These are phyloP conservation scores for Epicampocera succincta DNA, from an alignment of 2,888 invertebrate species.

Conservation along the genomic window DNA sequence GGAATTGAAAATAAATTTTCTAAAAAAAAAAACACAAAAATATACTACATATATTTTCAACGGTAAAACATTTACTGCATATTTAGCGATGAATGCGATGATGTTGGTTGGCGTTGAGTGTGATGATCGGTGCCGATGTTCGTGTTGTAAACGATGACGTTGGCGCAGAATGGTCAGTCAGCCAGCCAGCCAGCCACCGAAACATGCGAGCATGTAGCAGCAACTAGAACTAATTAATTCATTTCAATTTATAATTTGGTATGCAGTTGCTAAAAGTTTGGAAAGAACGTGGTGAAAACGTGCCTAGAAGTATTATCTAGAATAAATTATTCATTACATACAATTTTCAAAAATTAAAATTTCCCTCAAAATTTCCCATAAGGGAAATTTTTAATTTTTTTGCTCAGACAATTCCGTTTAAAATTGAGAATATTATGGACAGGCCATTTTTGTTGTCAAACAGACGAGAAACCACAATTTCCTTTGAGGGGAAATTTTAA, in stretches of 20 bases:
- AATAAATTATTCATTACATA: too few relatives aligned
- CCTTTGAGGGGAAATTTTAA: too few relatives aligned
- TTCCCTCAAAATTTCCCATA: too few relatives aligned
- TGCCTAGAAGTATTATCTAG: background rate
- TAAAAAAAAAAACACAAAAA: background rate
- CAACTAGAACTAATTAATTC: conserved; percentile 28
- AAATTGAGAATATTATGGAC: too few relatives aligned
- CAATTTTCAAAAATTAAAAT: too few relatives aligned
- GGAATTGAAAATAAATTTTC: conserved; percentile 27
- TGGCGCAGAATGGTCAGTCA: background rate
- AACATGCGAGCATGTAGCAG: conserved; percentile 8
- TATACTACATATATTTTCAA: conserved; percentile 19
- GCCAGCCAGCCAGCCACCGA: conserved; percentile 31
- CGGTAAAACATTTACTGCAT: conserved; percentile 49
- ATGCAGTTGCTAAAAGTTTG: conserved; percentile 15
- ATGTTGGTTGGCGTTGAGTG: background rate
- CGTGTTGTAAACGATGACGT: conserved; percentile 24
- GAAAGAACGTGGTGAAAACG: conserved; percentile 24
- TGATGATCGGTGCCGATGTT: conserved; percentile 19
- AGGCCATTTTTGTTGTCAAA: too few relatives aligned
- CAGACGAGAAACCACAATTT: too few relatives aligned
- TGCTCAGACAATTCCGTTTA: too few relatives aligned
- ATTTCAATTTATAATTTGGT: conserved; percentile 16
- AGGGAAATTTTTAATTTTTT: too few relatives aligned
- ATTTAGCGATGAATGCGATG: background rate